Percentiles rank a stretch among this genome's conserved stretches.
Evolutionary conservation across 1,140 invertebrate genomes (phyloP).

Genomic region (Ceratoteleas bidentatus): DNA sequence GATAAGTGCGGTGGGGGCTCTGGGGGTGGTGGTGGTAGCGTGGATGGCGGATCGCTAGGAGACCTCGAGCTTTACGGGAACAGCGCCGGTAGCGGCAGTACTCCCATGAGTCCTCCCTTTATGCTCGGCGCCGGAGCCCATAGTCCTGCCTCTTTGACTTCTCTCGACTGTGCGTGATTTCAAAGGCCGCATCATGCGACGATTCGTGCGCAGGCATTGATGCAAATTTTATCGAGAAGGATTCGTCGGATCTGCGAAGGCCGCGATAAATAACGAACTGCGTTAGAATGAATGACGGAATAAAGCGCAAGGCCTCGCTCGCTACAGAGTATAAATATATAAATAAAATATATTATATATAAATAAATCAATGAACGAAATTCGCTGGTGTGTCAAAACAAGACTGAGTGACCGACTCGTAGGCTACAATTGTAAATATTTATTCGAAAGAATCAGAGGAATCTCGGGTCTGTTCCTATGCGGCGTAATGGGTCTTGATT

Average conservation of each 20-base stretch:
- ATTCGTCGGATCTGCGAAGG: slow-evolving; percentile 25
- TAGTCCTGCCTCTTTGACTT: slow-evolving; percentile 78
- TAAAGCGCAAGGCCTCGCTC: slow-evolving; percentile 4
- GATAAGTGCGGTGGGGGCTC: slow-evolving; percentile 84
- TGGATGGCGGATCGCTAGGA: slow-evolving; percentile 75
- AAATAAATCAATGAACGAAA: slow-evolving; percentile 16
- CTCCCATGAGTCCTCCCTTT: slow-evolving; percentile 79
- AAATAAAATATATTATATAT: slow-evolving; percentile 11
- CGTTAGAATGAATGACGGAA: slow-evolving; percentile 36
- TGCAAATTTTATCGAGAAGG: slow-evolving; percentile 49
- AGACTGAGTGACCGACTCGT: slow-evolving; percentile 55
- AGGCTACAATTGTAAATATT: slow-evolving; percentile 64
- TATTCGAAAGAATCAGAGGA: slow-evolving; percentile 46
- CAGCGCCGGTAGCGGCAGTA: slow-evolving; percentile 78
- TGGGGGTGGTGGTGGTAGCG: slow-evolving; percentile 72
- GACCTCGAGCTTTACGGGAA: slow-evolving; percentile 80
- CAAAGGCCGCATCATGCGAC: slow-evolving; percentile 55
- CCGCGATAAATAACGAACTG: slow-evolving; percentile 47
- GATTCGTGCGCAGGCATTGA: slow-evolving; percentile 53
- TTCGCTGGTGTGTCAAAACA: slow-evolving; percentile 31
- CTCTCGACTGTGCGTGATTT: slow-evolving; percentile 80
- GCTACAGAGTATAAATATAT: slow-evolving; percentile 35
- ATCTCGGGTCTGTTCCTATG: slow-evolving; percentile 63
- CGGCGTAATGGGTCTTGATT: slow-evolving; percentile 15
- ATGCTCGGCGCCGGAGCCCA: slow-evolving; percentile 77